Base-by-base conservation (phyloP, 2,113 vertebrate genomes). In the Gambusia affinis region DNA sequence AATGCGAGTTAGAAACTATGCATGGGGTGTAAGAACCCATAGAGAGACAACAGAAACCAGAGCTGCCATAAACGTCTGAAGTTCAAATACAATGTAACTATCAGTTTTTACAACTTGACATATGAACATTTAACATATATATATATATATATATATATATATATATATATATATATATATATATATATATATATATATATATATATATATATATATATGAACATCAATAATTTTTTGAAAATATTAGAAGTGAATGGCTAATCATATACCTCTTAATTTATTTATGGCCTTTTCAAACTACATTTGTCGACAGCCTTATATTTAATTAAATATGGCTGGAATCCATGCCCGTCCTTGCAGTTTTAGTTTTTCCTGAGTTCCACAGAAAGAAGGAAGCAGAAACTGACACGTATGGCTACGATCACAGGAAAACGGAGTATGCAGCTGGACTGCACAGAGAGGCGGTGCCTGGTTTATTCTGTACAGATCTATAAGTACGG, bases 401-500 rank as follows among this genome's bases (percentile, higher is more conserved):
- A 77, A 54, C 70, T 84, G 77, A 68, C 35, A 85, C 70, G 76
- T 79, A 78, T 75, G 67, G 39, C 81, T 27, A 68, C 37, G 64
- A 86, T 37, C 35, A 81, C 70, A 75, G 66, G 70, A 87, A 70
- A 62, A 77, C 47, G 17, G 70, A 86, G 82, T 77, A 75, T 76
- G 88, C 73, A 81, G 86, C 80, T 72, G 67, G 76, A 85, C 68
- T 85, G 85, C 82, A 57, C 22, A 57, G 2, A 84, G 85, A 86
- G 88, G 83, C 70, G 83, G 82, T 68, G 85, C 75, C 84, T 42
- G 84, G 79, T 89, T 85, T 91, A 92, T 72, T 78, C 80, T 84
- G 88, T 89, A 88, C 82, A 72, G 87, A 85, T 88, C 86, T 87
- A 89, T 89, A 85, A 91, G 87, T 82, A 80, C 12, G 42, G 83